Conservation (phyloP, 2,113 vertebrate species). For the Paracanthobrama guichenoti region DNA sequence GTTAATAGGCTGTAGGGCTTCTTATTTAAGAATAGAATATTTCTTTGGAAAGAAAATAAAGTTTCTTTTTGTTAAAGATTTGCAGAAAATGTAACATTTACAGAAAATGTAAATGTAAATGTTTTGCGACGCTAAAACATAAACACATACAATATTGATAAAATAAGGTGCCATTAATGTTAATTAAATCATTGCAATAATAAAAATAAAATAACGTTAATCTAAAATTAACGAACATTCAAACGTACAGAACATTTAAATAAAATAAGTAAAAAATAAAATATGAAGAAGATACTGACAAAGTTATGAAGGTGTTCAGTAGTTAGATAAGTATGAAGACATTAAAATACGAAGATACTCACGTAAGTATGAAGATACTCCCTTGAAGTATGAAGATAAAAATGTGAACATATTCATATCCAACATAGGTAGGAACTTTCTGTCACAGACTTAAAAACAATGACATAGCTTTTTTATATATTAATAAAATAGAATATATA, state of each 20-base stretch:
- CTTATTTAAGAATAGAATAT: too few species aligned
- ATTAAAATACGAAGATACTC: background rate
- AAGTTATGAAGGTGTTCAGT: background rate
- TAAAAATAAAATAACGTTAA: background rate
- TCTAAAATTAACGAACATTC: background rate
- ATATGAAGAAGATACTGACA: background rate
- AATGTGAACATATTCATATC: background rate
- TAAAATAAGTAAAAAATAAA: background rate
- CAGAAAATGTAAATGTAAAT: too few species aligned
- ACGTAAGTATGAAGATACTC: background rate
- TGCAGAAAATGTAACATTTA: too few species aligned
- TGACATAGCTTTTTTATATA: background rate
- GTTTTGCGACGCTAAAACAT: background rate
- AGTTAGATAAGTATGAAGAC: background rate
- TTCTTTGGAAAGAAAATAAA: too few species aligned
- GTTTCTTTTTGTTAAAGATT: too few species aligned
- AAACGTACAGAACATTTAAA: background rate
- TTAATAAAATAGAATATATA: background rate
- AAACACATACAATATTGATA: background rate
- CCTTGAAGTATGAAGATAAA: background rate
- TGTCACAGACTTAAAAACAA: background rate
- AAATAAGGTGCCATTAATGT: background rate
- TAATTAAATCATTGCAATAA: background rate
- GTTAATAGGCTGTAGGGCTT: background rate
- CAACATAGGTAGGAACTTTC: background rate